Conservation (phyloP, 2,113 vertebrate species). For the Argyrosomus japonicus region DNA sequence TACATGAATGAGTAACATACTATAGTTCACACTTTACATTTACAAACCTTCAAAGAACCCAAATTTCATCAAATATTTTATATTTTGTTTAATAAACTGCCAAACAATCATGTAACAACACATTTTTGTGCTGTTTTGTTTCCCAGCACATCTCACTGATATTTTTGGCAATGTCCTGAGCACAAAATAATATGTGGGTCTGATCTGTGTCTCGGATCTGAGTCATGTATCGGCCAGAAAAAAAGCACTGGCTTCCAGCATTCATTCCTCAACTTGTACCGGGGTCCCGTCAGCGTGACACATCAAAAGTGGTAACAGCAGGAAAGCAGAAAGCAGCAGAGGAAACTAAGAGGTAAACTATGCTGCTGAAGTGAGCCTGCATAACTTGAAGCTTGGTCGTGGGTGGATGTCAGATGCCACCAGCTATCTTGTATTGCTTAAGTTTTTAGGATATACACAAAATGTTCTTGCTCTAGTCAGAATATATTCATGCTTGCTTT, state of each 20-base stretch:
- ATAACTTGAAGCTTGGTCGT: slow-evolving; percentile 28
- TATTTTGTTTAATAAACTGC: not conserved
- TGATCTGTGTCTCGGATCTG: slow-evolving; percentile 19
- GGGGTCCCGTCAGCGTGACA: not conserved
- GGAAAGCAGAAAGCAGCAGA: not conserved
- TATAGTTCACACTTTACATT: not conserved
- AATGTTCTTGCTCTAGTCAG: not conserved
- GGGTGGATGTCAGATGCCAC: slow-evolving; percentile 36
- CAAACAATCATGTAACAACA: not conserved
- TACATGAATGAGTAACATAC: not conserved
- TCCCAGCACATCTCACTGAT: not conserved
- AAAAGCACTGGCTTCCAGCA: slow-evolving; percentile 20
- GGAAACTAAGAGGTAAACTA: slow-evolving; percentile 24
- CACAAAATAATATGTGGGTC: not conserved
- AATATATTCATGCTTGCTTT: slow-evolving; percentile 1
- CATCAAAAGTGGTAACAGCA: slow-evolving; percentile 21
- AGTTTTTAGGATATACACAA: slow-evolving; percentile 9
- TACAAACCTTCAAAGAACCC: too few relatives aligned
- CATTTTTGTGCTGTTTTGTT: not conserved
- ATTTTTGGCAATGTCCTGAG: not conserved
- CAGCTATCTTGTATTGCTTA: not conserved
- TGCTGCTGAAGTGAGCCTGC: slow-evolving; percentile 12
- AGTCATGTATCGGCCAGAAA: slow-evolving; percentile 22
- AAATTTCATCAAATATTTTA: not conserved
- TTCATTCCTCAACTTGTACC: slow-evolving; percentile 8